phyloP scores from a whole-genome alignment of 2,888 invertebrate genomes.

The Synergus umbraculus region DNA sequence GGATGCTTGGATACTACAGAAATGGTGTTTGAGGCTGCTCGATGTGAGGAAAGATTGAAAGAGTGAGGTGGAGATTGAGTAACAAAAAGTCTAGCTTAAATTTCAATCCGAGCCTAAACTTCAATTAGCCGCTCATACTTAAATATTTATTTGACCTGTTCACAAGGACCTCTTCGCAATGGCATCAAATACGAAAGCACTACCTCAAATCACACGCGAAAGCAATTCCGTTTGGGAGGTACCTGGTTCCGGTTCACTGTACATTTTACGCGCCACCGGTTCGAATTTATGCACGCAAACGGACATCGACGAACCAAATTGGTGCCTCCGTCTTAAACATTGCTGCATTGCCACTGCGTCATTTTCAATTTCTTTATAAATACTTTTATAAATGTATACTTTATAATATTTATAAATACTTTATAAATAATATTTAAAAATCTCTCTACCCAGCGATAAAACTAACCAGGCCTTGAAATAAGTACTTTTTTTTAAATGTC shows the following conservation, averaged over 20 bases:
- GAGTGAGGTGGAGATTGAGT: constrained; percentile 39
- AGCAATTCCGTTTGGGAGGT: constrained; percentile 48
- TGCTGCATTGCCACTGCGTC: neutral
- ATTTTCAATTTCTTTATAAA: constrained; percentile 1
- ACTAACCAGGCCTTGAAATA: no score
- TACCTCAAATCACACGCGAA: constrained; percentile 57
- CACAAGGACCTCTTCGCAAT: neutral
- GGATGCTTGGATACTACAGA: constrained; percentile 34
- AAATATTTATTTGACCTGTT: neutral
- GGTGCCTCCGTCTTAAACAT: neutral
- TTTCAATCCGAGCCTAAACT: constrained; percentile 45
- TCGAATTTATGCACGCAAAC: constrained; percentile 56
- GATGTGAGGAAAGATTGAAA: constrained; percentile 38
- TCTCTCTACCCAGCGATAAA: no score
- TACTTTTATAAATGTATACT: neutral
- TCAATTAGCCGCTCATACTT: constrained; percentile 39
- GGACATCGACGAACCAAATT: constrained; percentile 46
- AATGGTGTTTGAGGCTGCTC: constrained; percentile 40
- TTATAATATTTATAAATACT: no score
- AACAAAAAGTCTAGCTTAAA: constrained; percentile 42
- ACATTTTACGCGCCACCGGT: constrained; percentile 54
- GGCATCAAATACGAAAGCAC: constrained; percentile 46
- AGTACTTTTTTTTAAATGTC: no score
- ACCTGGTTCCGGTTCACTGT: constrained; percentile 55
- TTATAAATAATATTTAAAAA: no score